Percentiles rank a stretch among this genome's conserved stretches.
Evolutionary conservation across 2,797 vertebrate genomes (phyloP).

Genomic region (Chaenodraco wilsoni): DNA sequence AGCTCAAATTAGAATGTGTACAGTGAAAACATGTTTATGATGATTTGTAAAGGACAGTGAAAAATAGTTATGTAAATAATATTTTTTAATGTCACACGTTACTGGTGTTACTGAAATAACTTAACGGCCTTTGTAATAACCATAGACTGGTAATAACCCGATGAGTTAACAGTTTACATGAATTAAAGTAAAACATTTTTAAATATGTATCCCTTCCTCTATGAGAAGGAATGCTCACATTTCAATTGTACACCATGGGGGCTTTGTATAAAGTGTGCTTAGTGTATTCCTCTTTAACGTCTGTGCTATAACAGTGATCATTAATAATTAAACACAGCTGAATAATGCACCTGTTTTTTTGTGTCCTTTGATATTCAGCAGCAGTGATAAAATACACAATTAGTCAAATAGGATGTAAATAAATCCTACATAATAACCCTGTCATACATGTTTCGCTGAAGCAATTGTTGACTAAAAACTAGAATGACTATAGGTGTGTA

Average conservation of each 20-base stretch:
- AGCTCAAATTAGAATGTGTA: background rate
- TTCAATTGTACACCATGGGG: background rate
- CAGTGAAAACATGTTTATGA: background rate
- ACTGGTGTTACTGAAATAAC: background rate
- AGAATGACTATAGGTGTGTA: background rate
- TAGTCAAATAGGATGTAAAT: background rate
- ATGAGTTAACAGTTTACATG: background rate
- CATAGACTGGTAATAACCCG: background rate
- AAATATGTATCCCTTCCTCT: background rate
- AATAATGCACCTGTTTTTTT: constrained; percentile 2
- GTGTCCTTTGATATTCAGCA: background rate
- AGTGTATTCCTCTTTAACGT: background rate
- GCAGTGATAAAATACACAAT: background rate
- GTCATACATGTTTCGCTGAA: constrained; percentile 1
- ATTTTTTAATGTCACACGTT: constrained; percentile 4
- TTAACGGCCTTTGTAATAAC: background rate
- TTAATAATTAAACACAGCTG: constrained; percentile 35
- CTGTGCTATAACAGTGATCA: constrained; percentile 4
- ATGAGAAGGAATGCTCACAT: background rate
- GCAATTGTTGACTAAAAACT: background rate
- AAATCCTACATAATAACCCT: background rate
- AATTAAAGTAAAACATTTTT: background rate
- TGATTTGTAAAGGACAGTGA: background rate
- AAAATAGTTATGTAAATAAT: background rate
- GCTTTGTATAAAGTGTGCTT: background rate